These are phyloP conservation scores for Gnatocerus cornutus DNA, from an alignment of 2,888 invertebrate species.

Conservation along the genomic window DNA sequence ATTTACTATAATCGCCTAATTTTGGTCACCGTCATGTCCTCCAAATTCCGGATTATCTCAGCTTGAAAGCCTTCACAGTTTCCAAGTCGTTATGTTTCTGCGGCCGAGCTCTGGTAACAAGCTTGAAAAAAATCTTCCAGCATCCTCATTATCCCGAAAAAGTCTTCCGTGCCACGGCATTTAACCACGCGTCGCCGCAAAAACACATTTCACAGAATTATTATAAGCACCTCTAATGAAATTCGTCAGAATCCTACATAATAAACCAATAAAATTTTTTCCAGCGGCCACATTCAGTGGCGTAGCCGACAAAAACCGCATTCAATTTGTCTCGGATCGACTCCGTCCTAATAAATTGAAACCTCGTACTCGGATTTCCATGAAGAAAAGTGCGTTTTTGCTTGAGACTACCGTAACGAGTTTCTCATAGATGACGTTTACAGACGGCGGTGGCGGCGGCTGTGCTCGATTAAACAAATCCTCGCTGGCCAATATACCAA, in stretches of 20 bases:
- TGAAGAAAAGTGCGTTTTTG: slow-evolving; percentile 9
- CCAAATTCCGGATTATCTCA: too few relatives aligned
- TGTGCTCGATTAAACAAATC: slow-evolving; percentile 68
- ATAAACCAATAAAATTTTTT: slow-evolving; percentile 33
- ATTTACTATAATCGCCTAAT: too few relatives aligned
- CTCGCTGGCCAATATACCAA: slow-evolving; percentile 68
- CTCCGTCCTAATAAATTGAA: slow-evolving; percentile 6
- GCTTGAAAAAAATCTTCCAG: neutral
- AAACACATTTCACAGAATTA: slow-evolving; percentile 30
- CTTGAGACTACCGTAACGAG: slow-evolving; percentile 21
- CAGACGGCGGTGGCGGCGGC: slow-evolving; percentile 56
- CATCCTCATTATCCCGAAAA: neutral
- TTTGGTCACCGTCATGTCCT: too few relatives aligned
- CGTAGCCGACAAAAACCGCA: slow-evolving; percentile 19
- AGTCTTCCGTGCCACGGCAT: neutral
- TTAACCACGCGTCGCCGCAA: slow-evolving; percentile 24
- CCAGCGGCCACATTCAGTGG: slow-evolving; percentile 19
- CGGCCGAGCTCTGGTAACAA: neutral
- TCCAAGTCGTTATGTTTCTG: too few relatives aligned
- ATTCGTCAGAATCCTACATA: slow-evolving; percentile 32
- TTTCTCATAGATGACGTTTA: slow-evolving; percentile 13
- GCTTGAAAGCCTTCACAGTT: too few relatives aligned
- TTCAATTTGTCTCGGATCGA: slow-evolving; percentile 22
- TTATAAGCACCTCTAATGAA: slow-evolving; percentile 32
- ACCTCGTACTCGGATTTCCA: slow-evolving; percentile 8